These are phyloP conservation scores for Phallusia fumigata DNA, from an alignment of 23 tunicate genomes.

Conservation along the genomic window DNA sequence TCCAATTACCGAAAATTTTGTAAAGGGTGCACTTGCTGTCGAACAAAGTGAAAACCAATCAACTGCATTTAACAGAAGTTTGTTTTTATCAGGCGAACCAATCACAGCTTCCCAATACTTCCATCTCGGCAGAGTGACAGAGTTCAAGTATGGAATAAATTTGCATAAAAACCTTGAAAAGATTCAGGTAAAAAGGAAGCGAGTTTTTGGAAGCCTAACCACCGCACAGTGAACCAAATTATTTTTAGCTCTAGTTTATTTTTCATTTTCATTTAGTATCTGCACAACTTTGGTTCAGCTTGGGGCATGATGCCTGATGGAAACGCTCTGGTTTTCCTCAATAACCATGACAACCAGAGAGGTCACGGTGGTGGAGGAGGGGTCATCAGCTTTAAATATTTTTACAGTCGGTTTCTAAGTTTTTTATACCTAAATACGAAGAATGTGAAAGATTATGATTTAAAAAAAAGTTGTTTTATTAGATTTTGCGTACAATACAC, in stretches of 20 bases:
- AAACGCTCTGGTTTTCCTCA: constrained; percentile 81
- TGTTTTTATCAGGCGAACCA: constrained; percentile 65
- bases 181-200: constrained; percentile 55
- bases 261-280: constrained; percentile 16
- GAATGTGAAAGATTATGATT: no score
- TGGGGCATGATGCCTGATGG: constrained; percentile 96
- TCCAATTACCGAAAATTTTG: no score
- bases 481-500: no score
- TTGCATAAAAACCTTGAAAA: constrained; percentile 59
- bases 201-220: no score
- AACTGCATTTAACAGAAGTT: neutral
- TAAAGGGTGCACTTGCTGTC: no score
- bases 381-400: constrained; percentile 85
- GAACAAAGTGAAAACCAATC: no score
- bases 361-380: constrained; percentile 99
- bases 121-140: constrained; percentile 79
- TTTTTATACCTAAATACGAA: no score
- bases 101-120: constrained; percentile 82
- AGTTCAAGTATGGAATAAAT: constrained; percentile 91
- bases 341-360: constrained; percentile 99
- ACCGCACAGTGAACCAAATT: no score
- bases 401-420: constrained; percentile 30
- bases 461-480: no score
- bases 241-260: no score
- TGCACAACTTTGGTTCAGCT: constrained; percentile 69